A percentile compares a stretch with the other conserved stretches of the same genome.
phyloP scores from a whole-genome alignment of 2,797 vertebrate genomes.

The Halcyon smyrnensis region DNA sequence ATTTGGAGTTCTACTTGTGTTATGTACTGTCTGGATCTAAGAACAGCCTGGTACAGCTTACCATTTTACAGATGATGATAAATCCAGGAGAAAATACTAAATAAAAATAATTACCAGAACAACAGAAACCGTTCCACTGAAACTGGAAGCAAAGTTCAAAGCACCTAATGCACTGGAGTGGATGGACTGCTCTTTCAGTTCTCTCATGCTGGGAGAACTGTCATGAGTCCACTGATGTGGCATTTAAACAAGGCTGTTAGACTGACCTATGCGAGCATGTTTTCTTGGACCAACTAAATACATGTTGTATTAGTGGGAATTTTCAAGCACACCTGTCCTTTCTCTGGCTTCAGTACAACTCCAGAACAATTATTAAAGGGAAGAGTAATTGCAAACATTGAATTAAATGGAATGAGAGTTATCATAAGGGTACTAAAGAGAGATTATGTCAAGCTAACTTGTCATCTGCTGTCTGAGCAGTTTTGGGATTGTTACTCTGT shows the following conservation, averaged over 20 bases:
- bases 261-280: background rate
- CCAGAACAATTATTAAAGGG: background rate
- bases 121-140: background rate
- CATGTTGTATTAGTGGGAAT: background rate
- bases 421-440: background rate
- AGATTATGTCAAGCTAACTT: background rate
- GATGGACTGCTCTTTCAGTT: background rate
- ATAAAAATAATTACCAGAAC: background rate
- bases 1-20: background rate
- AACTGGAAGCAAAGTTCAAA: background rate
- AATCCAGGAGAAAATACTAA: background rate
- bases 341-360: background rate
- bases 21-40: background rate
- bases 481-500: background rate
- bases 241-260: background rate
- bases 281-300: background rate
- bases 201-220: background rate
- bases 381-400: background rate
- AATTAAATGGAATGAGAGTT: background rate
- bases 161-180: background rate
- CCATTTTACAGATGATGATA: background rate
- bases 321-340: background rate
- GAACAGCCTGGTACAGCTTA: background rate
- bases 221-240: background rate
- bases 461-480: background rate